These are phyloP conservation scores for Coregonus ussuriensis DNA, from an alignment of 2,797 vertebrate genomes.

Conservation along the genomic window DNA sequence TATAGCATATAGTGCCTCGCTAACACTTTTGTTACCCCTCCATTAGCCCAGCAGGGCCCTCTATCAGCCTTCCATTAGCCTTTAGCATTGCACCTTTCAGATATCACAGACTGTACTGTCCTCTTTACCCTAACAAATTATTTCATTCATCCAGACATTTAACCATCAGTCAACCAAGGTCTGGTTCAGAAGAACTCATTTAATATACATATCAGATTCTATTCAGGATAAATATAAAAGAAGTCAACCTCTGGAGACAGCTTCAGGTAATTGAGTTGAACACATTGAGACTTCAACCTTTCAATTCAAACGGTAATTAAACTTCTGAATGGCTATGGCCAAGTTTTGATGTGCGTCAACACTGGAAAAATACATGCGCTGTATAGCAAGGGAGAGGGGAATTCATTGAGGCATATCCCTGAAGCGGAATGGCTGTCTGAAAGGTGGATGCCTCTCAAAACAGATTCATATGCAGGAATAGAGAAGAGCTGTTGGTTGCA, in stretches of 20 bases:
- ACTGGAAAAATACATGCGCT: too few relatives aligned
- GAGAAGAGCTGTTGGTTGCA: slow-evolving; percentile 50
- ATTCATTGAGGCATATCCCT: not conserved
- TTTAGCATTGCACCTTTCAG: slow-evolving; percentile 10
- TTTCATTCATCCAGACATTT: slow-evolving; percentile 38
- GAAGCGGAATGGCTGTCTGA: not conserved
- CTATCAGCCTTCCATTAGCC: slow-evolving; percentile 27
- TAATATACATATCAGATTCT: slow-evolving; percentile 34
- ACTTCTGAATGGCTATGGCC: too few relatives aligned
- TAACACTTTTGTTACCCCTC: slow-evolving; percentile 4
- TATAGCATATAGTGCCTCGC: not conserved
- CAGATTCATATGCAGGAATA: slow-evolving; percentile 49
- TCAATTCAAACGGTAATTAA: not conserved
- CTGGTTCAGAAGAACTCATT: slow-evolving; percentile 25
- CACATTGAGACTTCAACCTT: not conserved
- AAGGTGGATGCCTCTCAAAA: slow-evolving; percentile 1
- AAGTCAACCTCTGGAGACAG: not conserved
- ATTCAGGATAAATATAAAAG: slow-evolving; percentile 19
- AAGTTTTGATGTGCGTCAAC: too few relatives aligned
- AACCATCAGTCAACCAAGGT: slow-evolving; percentile 29
- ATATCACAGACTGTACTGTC: slow-evolving; percentile 22
- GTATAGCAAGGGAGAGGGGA: not conserved
- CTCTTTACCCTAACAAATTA: slow-evolving; percentile 29
- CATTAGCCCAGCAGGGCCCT: slow-evolving; percentile 16
- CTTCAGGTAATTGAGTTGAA: not conserved